Conservation (phyloP, 2,113 vertebrate species). For the Ophthalmolycus amberensis region DNA sequence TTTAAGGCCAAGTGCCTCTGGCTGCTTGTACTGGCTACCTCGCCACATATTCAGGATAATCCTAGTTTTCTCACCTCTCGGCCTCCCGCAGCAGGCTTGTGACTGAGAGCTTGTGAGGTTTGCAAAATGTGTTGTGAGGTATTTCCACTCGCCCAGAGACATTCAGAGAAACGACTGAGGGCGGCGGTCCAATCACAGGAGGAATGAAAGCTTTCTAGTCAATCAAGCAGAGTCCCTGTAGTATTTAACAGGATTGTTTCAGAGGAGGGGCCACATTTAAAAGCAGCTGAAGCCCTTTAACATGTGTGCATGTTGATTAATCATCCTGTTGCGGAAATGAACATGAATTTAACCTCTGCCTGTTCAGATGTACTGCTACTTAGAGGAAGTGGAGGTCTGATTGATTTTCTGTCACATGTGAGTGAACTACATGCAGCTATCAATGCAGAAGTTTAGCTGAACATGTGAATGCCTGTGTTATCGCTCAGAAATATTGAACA, state of each 20-base stretch:
- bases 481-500: slow-evolving; percentile 69
- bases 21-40: slow-evolving; percentile 56
- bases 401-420: slow-evolving; percentile 84
- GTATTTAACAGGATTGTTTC: slow-evolving; percentile 63
- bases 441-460: slow-evolving; percentile 72
- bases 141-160: slow-evolving; percentile 38
- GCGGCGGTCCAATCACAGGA: slow-evolving; percentile 57
- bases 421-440: slow-evolving; percentile 75
- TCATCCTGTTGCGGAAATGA: slow-evolving; percentile 78
- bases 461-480: slow-evolving; percentile 70
- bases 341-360: slow-evolving; percentile 79
- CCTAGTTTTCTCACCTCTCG: slow-evolving; percentile 33
- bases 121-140: slow-evolving; percentile 45
- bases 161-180: slow-evolving; percentile 35
- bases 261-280: slow-evolving; percentile 44
- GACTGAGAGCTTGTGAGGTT: slow-evolving; percentile 27
- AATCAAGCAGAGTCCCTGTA: slow-evolving; percentile 45
- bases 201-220: slow-evolving; percentile 62
- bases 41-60: slow-evolving; percentile 40
- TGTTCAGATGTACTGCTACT: slow-evolving; percentile 77
- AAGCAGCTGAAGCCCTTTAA: slow-evolving; percentile 44
- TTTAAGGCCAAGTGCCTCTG: slow-evolving; percentile 57
- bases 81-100: background rate
- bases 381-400: slow-evolving; percentile 75
- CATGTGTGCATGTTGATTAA: slow-evolving; percentile 70